Evolutionary conservation across 2,797 vertebrate species (phyloP), one percentile per base, ranked within the genome.

Genomic region (Clarias fuscus): DNA sequence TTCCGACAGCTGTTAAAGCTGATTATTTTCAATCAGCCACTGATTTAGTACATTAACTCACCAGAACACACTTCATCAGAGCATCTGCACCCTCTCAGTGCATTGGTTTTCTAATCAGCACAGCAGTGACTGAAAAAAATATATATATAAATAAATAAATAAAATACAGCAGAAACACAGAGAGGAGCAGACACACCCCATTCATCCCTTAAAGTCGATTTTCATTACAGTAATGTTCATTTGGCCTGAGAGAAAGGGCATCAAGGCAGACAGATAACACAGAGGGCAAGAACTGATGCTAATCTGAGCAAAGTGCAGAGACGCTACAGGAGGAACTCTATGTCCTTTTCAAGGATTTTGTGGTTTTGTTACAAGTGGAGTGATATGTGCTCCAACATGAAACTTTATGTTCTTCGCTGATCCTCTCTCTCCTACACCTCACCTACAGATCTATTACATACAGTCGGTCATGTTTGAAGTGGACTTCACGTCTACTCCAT

Each of bases 141-240:
- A 53, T 2, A 48, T 11, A 53, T n/a, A 48, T 64, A 64, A n/a
- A n/a, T 64, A 64, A 64, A 76, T 53, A 82, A 5, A 79, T 22
- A 15, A 64, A 76, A 27, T 14, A n/a, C 0, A 85, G 20, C 40
- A 82, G 65, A 40, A 65, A 71, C 30, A 27, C 17, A 2, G 48
- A 14, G 22, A 27, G 3, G 43, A 22, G 27, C 22, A 18, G 61
- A 58, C 15, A 58, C 15, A 56, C 22, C 17, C 43, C 1, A 65
- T 77, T 84, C 64, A 48, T 67, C 59, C 75, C 75, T 82, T 30
- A 2, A 33, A 84, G 82, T 88, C 78, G 15, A 86, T 79, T 71
- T 89, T 58, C 73, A 84, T 85, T 85, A 88, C 72, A 78, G 72
- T 71, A 77, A 78, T 85, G 84, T 84, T 82, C 56, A 40, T 71